Conservation (phyloP, 2,888 invertebrate species). For the Periphyllus acericola region DNA sequence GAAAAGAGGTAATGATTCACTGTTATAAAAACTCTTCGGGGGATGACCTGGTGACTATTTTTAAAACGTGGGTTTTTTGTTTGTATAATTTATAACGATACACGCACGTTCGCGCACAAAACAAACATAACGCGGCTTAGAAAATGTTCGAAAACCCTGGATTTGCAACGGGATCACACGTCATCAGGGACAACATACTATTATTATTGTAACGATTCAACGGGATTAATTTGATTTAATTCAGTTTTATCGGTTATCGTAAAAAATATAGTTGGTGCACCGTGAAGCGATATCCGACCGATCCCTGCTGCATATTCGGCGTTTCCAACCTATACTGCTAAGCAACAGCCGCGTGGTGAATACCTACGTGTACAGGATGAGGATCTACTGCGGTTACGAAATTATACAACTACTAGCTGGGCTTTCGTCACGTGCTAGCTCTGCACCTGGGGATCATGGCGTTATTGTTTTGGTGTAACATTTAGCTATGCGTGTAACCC, state of each 20-base stretch:
- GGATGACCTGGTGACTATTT: background rate
- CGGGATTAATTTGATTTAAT: too few species aligned
- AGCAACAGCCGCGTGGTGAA: too few species aligned
- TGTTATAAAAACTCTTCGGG: too few species aligned
- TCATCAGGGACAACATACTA: too few species aligned
- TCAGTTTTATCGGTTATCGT: too few species aligned
- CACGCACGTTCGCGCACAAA: background rate
- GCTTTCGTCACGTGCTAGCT: background rate
- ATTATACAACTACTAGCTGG: background rate
- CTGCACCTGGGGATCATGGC: background rate
- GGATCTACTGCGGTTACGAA: background rate
- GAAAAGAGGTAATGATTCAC: background rate
- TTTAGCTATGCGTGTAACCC: background rate
- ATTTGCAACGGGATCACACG: background rate
- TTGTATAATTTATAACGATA: background rate
- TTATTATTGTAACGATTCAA: too few species aligned
- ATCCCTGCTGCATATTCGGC: too few species aligned
- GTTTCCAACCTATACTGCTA: too few species aligned
- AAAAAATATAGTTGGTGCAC: too few species aligned
- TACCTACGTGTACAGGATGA: background rate
- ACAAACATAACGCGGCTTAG: background rate
- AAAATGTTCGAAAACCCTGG: background rate
- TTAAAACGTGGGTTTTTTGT: background rate
- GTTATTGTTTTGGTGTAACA: background rate
- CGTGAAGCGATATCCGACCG: too few species aligned